These are phyloP conservation scores for Trachurus trachurus DNA, from an alignment of 2,797 vertebrate genomes.

Conservation along the genomic window DNA sequence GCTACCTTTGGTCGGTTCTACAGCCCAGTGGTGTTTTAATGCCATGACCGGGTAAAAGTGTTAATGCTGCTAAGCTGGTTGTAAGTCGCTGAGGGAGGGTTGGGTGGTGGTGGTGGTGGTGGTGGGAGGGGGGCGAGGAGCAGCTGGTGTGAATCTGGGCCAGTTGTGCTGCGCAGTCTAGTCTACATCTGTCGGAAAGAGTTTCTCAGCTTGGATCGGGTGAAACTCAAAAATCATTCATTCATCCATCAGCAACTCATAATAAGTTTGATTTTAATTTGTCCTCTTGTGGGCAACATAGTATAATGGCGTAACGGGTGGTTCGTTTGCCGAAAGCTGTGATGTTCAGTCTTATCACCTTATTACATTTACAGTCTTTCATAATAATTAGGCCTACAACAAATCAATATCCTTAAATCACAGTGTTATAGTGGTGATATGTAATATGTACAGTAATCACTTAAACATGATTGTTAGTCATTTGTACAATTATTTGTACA, in stretches of 20 bases:
- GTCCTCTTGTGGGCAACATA: background rate
- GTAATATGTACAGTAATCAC: background rate
- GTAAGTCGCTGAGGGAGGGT: slow-evolving; percentile 45
- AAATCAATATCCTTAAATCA: background rate
- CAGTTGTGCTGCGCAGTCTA: slow-evolving; percentile 47
- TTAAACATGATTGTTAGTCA: background rate
- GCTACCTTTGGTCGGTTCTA: slow-evolving; percentile 50
- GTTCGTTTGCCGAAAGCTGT: background rate
- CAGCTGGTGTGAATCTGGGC: slow-evolving; percentile 74
- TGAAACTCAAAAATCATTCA: background rate
- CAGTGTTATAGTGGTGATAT: background rate
- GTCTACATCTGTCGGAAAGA: slow-evolving; percentile 41
- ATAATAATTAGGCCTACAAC: too few species aligned
- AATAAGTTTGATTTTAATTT: background rate
- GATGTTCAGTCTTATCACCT: background rate
- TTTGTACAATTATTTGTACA: background rate
- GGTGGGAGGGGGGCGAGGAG: slow-evolving; percentile 21
- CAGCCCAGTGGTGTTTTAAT: slow-evolving; percentile 51
- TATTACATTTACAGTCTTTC: too few species aligned
- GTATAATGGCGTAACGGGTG: background rate
- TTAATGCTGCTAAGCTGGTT: slow-evolving; percentile 73
- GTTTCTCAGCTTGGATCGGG: background rate
- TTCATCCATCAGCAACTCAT: background rate
- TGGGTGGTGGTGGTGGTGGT: too few species aligned
- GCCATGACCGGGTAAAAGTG: slow-evolving; percentile 43